Conservation (phyloP, 2,888 invertebrate species). For the Dasypolia templi region DNA sequence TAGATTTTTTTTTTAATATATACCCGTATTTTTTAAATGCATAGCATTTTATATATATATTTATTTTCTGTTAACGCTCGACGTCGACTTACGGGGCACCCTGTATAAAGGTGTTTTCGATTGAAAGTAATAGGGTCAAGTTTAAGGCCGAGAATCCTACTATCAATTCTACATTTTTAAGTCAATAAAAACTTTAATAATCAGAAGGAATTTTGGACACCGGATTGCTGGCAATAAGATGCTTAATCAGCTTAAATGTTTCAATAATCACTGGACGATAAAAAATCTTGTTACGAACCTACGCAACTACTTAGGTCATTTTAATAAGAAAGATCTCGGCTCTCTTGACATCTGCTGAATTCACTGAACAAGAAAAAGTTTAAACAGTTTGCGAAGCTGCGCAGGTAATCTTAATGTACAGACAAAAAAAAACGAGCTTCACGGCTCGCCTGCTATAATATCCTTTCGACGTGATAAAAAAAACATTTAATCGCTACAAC, state of each 20-base stretch:
- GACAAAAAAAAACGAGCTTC: conserved; percentile 58
- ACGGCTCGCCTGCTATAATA: conserved; percentile 56
- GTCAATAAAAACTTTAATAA: conserved; percentile 5
- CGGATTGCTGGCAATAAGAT: neutral
- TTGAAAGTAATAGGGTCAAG: conserved; percentile 1
- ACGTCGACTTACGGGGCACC: too few species aligned
- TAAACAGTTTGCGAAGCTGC: conserved; percentile 68
- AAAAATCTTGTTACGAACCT: conserved; percentile 43
- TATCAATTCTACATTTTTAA: too few species aligned
- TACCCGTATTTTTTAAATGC: too few species aligned
- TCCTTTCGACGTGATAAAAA: conserved; percentile 48
- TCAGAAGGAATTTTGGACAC: conserved; percentile 11
- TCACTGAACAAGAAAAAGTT: conserved; percentile 77
- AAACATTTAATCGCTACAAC: conserved; percentile 56
- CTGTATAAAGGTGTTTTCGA: conserved; percentile 7
- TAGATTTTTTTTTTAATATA: too few species aligned
- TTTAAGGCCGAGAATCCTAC: neutral
- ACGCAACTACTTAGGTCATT: conserved; percentile 50
- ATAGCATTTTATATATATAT: too few species aligned
- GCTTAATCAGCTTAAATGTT: conserved; percentile 46
- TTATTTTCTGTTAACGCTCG: too few species aligned
- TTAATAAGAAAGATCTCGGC: conserved; percentile 58
- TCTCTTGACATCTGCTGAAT: conserved; percentile 73
- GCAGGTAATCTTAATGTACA: conserved; percentile 71
- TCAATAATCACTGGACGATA: conserved; percentile 45